Evolutionary conservation across 2,797 vertebrate species (phyloP).

Genomic region (Decapterus maruadsi): DNA sequence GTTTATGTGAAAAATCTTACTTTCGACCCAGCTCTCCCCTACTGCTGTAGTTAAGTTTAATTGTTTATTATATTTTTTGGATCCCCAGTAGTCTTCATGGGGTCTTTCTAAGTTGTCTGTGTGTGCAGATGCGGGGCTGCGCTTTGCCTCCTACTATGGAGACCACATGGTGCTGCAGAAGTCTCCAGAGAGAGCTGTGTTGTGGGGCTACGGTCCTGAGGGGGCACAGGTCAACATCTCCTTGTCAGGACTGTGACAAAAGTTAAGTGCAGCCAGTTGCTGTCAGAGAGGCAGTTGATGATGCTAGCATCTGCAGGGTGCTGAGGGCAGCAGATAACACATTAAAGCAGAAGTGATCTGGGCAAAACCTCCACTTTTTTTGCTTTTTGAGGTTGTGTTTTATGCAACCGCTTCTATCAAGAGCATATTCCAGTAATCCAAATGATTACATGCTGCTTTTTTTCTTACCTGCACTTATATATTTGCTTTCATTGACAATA

Average conservation of each 20-base stretch:
- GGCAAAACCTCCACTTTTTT: not conserved
- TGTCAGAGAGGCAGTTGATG: not conserved
- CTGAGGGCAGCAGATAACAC: conserved; percentile 4
- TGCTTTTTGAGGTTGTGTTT: not conserved
- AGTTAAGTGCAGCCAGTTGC: conserved; percentile 62
- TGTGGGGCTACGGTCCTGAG: conserved; percentile 88
- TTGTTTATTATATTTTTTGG: too few species aligned
- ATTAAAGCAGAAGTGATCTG: not conserved
- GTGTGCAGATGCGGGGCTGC: conserved; percentile 63
- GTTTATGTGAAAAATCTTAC: too few species aligned
- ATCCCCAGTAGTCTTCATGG: too few species aligned
- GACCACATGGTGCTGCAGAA: conserved; percentile 94
- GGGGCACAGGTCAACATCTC: conserved; percentile 78
- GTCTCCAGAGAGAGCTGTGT: conserved; percentile 85
- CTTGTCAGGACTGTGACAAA: conserved; percentile 76
- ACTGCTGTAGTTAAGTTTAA: too few species aligned
- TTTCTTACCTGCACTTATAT: too few species aligned
- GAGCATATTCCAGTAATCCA: not conserved
- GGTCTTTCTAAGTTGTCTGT: too few species aligned
- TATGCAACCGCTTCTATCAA: too few species aligned
- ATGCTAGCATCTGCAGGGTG: not conserved
- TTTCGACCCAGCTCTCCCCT: too few species aligned
- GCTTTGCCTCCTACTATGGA: conserved; percentile 90
- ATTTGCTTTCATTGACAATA: not conserved
- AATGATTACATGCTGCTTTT: too few species aligned